A percentile compares a stretch with the other conserved stretches of the same genome.
phyloP scores from a whole-genome alignment of 2,797 vertebrate species.

The Pitangus sulphuratus region DNA sequence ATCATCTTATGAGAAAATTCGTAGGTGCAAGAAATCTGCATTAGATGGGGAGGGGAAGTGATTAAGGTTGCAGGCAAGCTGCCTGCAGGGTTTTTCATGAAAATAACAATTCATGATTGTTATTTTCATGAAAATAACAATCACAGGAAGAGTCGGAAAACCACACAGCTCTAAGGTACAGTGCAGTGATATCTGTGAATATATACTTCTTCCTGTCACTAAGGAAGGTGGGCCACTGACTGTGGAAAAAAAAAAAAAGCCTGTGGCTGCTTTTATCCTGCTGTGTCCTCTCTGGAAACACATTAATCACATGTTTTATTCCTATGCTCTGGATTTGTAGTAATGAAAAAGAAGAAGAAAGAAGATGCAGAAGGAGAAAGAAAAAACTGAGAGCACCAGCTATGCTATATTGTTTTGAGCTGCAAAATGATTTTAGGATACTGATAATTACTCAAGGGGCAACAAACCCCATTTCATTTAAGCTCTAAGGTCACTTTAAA shows the following conservation, averaged over 20 bases:
- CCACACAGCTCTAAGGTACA: neutral
- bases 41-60: neutral
- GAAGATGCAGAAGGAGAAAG: neutral
- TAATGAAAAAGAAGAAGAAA: neutral
- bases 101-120: neutral
- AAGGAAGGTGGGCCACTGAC: neutral
- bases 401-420: neutral
- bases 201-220: neutral
- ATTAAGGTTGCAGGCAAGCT: neutral
- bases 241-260: neutral
- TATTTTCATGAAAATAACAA: neutral
- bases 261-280: neutral
- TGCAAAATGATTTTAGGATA: neutral
- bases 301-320: neutral
- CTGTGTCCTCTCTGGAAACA: neutral
- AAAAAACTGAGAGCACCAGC: neutral
- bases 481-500: neutral
- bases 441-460: neutral
- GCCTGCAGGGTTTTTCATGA: neutral
- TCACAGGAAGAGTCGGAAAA: neutral
- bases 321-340: neutral
- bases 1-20: neutral
- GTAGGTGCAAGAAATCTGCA: neutral
- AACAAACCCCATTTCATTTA: neutral
- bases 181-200: neutral